A percentile compares a stretch with the other conserved stretches of the same genome.
phyloP scores from a whole-genome alignment of 2,113 vertebrate species.

The Oostethus manadensis region DNA sequence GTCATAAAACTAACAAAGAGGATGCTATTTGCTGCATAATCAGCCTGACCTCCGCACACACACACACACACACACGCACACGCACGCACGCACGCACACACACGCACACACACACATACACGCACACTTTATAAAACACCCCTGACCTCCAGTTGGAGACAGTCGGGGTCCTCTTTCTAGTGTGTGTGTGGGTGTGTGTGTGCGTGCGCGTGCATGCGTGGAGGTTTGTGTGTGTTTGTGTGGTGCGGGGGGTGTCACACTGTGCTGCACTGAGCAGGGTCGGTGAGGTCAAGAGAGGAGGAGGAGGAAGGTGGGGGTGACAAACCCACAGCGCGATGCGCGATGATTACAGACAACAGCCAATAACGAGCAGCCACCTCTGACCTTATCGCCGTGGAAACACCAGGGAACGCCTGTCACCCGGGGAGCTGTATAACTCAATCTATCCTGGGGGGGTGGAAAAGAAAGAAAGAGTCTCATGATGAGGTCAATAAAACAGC shows the following conservation, averaged over 20 bases:
- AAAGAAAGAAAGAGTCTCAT: conserved; percentile 23
- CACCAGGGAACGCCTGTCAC: conserved; percentile 60
- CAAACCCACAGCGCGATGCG: conserved; percentile 54
- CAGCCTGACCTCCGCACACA: not conserved
- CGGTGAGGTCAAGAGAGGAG: conserved; percentile 41
- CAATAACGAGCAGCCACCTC: conserved; percentile 64
- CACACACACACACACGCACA: not conserved
- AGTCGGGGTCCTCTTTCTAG: conserved; percentile 37
- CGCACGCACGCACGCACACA: not conserved
- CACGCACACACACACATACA: conserved; percentile 14
- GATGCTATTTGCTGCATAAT: not conserved
- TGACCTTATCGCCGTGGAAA: conserved; percentile 65
- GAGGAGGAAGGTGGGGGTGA: conserved; percentile 30
- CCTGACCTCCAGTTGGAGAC: conserved; percentile 50
- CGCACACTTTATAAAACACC: conserved; percentile 39
- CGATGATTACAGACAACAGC: conserved; percentile 69
- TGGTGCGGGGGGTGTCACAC: conserved; percentile 27
- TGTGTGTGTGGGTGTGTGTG: conserved; percentile 5
- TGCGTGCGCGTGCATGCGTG: too few species aligned
- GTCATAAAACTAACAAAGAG: not conserved
- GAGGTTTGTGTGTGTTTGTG: too few species aligned
- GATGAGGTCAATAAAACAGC: conserved; percentile 44
- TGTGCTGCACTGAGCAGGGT: conserved; percentile 35
- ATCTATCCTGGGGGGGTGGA: conserved; percentile 31
- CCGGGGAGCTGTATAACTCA: conserved; percentile 57